Evolutionary conservation across 2,888 invertebrate species (phyloP), one percentile per base, ranked within the genome.

Genomic region (Mellilla xanthometata): DNA sequence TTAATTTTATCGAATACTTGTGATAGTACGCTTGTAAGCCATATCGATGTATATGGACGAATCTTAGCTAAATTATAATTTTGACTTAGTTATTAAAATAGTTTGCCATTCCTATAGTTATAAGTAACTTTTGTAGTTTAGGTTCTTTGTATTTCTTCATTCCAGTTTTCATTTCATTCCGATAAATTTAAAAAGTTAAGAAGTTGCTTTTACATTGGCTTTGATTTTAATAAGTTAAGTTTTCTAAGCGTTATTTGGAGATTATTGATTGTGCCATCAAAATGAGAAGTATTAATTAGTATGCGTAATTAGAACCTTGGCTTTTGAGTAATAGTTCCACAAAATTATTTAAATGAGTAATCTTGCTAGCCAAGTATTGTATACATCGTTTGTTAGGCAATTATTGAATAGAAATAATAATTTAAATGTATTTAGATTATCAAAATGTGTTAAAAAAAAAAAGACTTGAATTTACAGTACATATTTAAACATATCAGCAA

Each of bases 141-240:
- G 12, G 6, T 29, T 32, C 15, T 32, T 27, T 23, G 36, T 36
- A 30, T 27, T 19, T 29, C 39, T 15, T 39, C 32, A 47, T 47
- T 47, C 47, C 47, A 36, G 32, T 12, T 39, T 9, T 11, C 36
- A 46, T n/a, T n/a, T 27, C 46, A 46, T 46, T 46, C 47, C 47
- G 40, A 22, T 4, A 9, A 13, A 26, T 34, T n/a, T 7, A n/a
- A n/a, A n/a, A 27, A 26, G 12, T 7, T 23, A 23, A 15, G 6
- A 3, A 23, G 7, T 23, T 23, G 3, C 7, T 5, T 23, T 23
- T 23, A 23, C 24, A 34, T 41, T 34, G 33, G 29, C 29, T 34
- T 34, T 28, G 23, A 3, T 15, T 11, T 40, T n/a, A n/a, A 24
- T 11, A 2, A 3, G 7, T 15, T 8, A n/a, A 41, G 36, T 47